Base-by-base conservation (phyloP, 2,888 invertebrate genomes). In the Alloscopus bannaensis region DNA sequence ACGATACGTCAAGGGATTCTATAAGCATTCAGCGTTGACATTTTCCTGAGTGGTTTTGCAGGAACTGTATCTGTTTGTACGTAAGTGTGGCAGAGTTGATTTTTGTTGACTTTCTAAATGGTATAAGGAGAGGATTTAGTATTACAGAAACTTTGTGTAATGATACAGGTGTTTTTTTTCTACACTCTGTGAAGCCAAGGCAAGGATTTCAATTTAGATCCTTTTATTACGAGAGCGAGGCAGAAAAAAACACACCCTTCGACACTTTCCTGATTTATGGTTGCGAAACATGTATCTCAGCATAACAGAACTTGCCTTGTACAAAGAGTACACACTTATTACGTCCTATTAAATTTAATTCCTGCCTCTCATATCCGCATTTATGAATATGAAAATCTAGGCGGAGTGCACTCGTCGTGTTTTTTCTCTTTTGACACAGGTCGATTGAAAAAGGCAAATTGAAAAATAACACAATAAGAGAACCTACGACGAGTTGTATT, bases 291-390 rank as follows among this genome's bases (percentile, higher is more conserved):
- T 3, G n/a, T 22, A 52, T 24, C 20, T 52, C 20, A 1, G 59
- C 31, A 31, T 59, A 20, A 13, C 29, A 3, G 18, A 3, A 50
- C 50, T 18, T n/a, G 2, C 11, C 1, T 50, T 26, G 29, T n/a
- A 57, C 29, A 59, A 11, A 3, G 6, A 52, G n/a, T 31, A n/a
- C 31, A 59, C 59, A n/a, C 31, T 64, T 64, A 16, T 59, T 59
- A 31, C 31, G 20, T 31, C 4, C 50, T 52, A 71, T 71, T 71
- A 60, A 71, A 47, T 52, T 52, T 52, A 52, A 71, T 71, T 60
- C 59, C 71, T 59, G 36, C 31, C 59, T 69, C 40, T 69, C 50
- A 71, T 50, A 71, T 71, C 71, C 71, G 71, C 60, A 71, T 69
- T 69, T 52, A 52, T 3, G 52, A 20, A n/a, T 64, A 36, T 60